Evolutionary conservation across 2,888 invertebrate genomes (phyloP).

Genomic region (Boloria euphrosyne): DNA sequence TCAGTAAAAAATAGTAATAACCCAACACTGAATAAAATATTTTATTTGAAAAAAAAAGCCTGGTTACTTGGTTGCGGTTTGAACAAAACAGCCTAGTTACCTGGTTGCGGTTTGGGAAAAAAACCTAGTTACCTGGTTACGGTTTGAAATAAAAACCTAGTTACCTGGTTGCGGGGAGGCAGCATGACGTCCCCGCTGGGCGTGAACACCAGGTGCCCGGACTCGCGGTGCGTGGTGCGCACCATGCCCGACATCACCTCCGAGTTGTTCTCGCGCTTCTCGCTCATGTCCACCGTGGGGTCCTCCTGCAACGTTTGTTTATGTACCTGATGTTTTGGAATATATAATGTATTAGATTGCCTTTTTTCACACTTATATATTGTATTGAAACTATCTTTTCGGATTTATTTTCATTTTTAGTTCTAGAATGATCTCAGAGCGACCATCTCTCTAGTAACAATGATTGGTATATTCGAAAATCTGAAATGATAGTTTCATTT

Average conservation of each 20-base stretch:
- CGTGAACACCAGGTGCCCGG: conserved; percentile 73
- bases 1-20: no score
- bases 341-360: conserved; percentile 10
- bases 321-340: conserved; percentile 26
- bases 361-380: neutral
- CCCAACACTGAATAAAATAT: no score
- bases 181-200: conserved; percentile 77
- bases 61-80: no score
- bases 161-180: conserved; percentile 56
- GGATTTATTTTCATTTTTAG: neutral
- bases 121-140: conserved; percentile 43
- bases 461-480: no score
- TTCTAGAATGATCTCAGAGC: no score
- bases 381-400: neutral
- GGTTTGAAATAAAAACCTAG: no score
- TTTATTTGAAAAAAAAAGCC: no score
- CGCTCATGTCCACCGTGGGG: conserved; percentile 73
- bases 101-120: conserved; percentile 48
- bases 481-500: no score
- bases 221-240: conserved; percentile 75
- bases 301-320: conserved; percentile 62
- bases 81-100: no score
- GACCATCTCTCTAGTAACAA: no score
- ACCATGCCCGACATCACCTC: conserved; percentile 79
- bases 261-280: conserved; percentile 67